phyloP scores from a whole-genome alignment of 2,113 vertebrate genomes.

The Macrotus californicus region DNA sequence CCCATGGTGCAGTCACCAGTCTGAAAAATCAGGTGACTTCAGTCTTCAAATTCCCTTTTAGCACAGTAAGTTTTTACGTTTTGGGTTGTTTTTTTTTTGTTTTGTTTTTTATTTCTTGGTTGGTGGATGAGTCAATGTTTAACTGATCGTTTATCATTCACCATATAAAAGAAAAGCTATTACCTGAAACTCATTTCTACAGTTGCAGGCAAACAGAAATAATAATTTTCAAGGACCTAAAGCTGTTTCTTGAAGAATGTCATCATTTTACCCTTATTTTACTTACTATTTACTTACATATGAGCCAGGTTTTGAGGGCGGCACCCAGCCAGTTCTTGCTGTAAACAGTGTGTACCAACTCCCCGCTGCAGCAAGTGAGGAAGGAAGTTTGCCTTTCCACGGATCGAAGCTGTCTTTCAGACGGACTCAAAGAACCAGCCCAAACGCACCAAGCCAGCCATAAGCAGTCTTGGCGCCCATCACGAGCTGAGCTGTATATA shows the following conservation, averaged over 20 bases:
- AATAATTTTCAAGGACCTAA: constrained; percentile 85
- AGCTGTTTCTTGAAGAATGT: constrained; percentile 85
- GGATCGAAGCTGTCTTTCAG: constrained; percentile 65
- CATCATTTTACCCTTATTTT: constrained; percentile 84
- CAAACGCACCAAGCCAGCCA: constrained; percentile 13
- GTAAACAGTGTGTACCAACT: constrained; percentile 61
- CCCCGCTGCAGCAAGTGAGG: not conserved
- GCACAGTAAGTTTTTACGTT: constrained; percentile 80
- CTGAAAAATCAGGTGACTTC: constrained; percentile 83
- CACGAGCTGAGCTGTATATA: not conserved
- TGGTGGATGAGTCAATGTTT: constrained; percentile 84
- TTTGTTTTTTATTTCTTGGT: constrained; percentile 71
- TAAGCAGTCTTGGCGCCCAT: not conserved
- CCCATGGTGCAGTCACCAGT: constrained; percentile 78
- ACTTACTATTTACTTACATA: constrained; percentile 80
- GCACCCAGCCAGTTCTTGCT: constrained; percentile 65
- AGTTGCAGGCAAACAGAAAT: constrained; percentile 83
- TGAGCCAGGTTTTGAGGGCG: constrained; percentile 74
- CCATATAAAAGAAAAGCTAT: constrained; percentile 86
- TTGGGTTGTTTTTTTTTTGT: no score
- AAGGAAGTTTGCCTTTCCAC: constrained; percentile 57
- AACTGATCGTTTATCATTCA: constrained; percentile 83
- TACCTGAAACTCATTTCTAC: constrained; percentile 85
- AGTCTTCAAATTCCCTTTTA: constrained; percentile 80
- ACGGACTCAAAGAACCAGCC: constrained; percentile 61